Evolutionary conservation across 2,888 invertebrate genomes (phyloP).

Genomic region (Ophion ventricosus): DNA sequence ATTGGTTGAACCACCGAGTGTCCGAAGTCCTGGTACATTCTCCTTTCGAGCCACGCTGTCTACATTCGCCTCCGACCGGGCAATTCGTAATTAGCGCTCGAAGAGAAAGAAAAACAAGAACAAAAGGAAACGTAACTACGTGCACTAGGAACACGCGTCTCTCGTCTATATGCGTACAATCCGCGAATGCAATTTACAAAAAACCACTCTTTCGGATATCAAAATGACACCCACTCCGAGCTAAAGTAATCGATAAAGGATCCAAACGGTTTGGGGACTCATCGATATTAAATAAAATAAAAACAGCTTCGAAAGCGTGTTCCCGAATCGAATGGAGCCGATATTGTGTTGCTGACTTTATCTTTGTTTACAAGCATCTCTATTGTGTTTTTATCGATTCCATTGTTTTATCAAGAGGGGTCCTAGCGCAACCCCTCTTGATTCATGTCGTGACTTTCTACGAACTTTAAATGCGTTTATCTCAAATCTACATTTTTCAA

Average conservation of each 20-base stretch:
- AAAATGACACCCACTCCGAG: not conserved
- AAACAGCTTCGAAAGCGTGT: not conserved
- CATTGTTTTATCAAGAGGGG: too few relatives aligned
- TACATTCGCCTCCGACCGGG: not conserved
- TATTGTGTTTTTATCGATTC: too few relatives aligned
- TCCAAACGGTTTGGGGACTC: not conserved
- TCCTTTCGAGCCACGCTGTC: not conserved
- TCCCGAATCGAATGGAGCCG: not conserved
- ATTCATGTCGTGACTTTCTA: too few relatives aligned
- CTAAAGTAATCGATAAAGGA: not conserved
- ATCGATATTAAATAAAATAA: not conserved
- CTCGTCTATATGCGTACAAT: too few relatives aligned
- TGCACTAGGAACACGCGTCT: not conserved
- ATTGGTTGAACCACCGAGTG: conserved; percentile 50
- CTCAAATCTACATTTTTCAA: too few relatives aligned
- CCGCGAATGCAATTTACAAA: not conserved
- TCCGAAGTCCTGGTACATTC: conserved; percentile 49
- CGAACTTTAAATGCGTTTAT: too few relatives aligned
- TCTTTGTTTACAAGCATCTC: not conserved
- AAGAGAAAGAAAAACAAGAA: conserved; percentile 44
- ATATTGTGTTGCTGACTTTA: not conserved
- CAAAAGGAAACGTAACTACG: conserved; percentile 37
- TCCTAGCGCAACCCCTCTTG: too few relatives aligned
- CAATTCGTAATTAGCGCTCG: conserved; percentile 67
- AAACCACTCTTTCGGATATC: not conserved